Conservation (phyloP, 2,888 invertebrate species). For the Gastracanthus pulcherrimus region DNA sequence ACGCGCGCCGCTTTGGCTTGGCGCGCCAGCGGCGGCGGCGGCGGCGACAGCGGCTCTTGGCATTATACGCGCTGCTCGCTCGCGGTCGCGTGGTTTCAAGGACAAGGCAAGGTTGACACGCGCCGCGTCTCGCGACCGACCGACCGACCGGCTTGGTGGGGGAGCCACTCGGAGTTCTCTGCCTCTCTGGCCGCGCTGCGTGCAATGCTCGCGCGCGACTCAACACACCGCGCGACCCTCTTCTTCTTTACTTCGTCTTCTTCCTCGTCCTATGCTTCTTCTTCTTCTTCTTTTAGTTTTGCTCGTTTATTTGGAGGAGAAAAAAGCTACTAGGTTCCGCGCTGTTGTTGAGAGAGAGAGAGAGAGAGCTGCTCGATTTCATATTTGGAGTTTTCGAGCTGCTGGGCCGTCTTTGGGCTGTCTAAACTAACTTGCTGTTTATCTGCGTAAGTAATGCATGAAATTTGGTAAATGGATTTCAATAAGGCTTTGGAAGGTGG, state of each 20-base stretch:
- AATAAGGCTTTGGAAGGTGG: no score
- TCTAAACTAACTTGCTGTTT: no score
- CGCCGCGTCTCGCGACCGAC: conserved; percentile 66
- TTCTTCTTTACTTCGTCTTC: neutral
- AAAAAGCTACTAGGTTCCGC: no score
- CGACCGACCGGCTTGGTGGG: conserved; percentile 46
- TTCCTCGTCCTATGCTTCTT: no score
- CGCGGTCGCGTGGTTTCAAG: conserved; percentile 76
- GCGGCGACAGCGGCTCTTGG: conserved; percentile 35
- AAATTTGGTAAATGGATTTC: no score
- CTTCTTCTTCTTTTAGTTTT: no score
- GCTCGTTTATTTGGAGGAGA: no score
- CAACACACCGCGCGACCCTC: neutral
- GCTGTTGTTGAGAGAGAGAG: no score
- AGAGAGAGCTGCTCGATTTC: no score
- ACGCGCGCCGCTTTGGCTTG: neutral
- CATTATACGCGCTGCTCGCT: conserved; percentile 63
- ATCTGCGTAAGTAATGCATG: no score
- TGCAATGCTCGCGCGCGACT: neutral
- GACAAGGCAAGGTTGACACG: conserved; percentile 77
- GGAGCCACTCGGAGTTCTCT: conserved; percentile 14
- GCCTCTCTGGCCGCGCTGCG: neutral
- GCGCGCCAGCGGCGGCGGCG: neutral
- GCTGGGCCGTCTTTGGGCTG: no score
- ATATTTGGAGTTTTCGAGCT: no score